Base-by-base conservation (phyloP, 2,113 vertebrate species). In the Thomomys bottae region DNA sequence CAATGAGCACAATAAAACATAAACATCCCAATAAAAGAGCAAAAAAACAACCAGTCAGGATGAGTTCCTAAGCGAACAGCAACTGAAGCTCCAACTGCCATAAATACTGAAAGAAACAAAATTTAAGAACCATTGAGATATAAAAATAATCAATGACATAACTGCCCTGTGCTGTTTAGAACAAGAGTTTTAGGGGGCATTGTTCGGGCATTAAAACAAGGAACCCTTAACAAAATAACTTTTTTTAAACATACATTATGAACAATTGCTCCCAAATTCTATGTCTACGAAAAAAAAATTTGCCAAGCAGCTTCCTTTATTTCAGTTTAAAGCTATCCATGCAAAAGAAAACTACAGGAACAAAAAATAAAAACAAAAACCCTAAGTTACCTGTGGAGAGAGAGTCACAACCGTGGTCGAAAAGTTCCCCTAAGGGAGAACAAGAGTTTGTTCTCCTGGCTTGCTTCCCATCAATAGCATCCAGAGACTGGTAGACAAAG, bases 1-100 rank as follows among this genome's bases (percentile, higher is more conserved):
- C 99, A 99, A 96, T 99, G 99, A 86, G 99, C 99, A 93, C 99
- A 99, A 97, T 99, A 99, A 97, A 99, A 99, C 98, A 99, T 98
- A 96, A 99, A 99, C 98, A 99, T 98, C 92, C 99, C 99, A 85
- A 99, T 96, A 94, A 99, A 99, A 90, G 98, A 99, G 94, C 98
- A 99, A 97, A 99, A 99, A 97, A 99, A 99, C 95, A 99, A 98
- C 98, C 98, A 99, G 97, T 99, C 97, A 18, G 98, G 97, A 93
- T 98, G 97, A 24, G 95, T 96, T 96, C 99, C 99, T 79, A 99
- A 97, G 80, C 98, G 98, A 83, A 98, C 98, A 59, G 98, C 98
- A 96, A 99, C 96, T 87, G 98, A 99, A 26, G 98, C 98, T 94
- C 98, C 99, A 87, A 99, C 96, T 2, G 98, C 97, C 95, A 99